phyloP scores from a whole-genome alignment of 1,140 invertebrate genomes.

The Euura saliciscinereae region DNA sequence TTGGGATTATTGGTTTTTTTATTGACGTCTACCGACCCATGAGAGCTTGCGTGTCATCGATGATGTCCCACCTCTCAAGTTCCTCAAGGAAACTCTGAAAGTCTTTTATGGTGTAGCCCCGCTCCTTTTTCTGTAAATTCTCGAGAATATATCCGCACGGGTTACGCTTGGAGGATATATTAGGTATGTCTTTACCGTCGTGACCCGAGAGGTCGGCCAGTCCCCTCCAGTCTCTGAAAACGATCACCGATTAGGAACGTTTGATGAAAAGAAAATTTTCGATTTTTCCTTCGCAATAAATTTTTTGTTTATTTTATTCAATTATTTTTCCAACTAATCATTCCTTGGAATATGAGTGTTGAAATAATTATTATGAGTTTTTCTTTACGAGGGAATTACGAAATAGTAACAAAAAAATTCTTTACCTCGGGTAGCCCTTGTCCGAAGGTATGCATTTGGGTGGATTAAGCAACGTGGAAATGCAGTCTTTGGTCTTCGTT shows the following conservation, averaged over 20 bases:
- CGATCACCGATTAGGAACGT: neutral
- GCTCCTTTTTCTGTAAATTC: conserved; percentile 53
- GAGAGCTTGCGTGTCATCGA: conserved; percentile 63
- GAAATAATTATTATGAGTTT: too few species aligned
- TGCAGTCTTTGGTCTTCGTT: conserved; percentile 49
- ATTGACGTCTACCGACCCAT: conserved; percentile 65
- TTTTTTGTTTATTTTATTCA: neutral
- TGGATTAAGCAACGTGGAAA: conserved; percentile 66
- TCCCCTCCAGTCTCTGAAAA: conserved; percentile 71
- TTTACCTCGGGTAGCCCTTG: conserved; percentile 62
- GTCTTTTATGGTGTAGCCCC: conserved; percentile 57
- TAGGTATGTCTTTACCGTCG: conserved; percentile 54
- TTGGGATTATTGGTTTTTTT: too few species aligned
- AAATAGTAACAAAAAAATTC: neutral
- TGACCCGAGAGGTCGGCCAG: conserved; percentile 64
- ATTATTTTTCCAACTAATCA: conserved; percentile 11
- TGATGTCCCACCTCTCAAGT: conserved; percentile 71
- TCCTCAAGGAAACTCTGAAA: conserved; percentile 61
- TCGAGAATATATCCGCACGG: conserved; percentile 62
- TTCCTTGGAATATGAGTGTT: neutral
- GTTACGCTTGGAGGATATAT: conserved; percentile 56
- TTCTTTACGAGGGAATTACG: too few species aligned
- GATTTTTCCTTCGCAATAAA: too few species aligned
- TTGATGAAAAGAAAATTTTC: neutral
- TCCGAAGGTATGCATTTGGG: conserved; percentile 64